These are phyloP conservation scores for Pangasius macronema DNA, from an alignment of 2,797 vertebrate genomes.

Conservation along the genomic window DNA sequence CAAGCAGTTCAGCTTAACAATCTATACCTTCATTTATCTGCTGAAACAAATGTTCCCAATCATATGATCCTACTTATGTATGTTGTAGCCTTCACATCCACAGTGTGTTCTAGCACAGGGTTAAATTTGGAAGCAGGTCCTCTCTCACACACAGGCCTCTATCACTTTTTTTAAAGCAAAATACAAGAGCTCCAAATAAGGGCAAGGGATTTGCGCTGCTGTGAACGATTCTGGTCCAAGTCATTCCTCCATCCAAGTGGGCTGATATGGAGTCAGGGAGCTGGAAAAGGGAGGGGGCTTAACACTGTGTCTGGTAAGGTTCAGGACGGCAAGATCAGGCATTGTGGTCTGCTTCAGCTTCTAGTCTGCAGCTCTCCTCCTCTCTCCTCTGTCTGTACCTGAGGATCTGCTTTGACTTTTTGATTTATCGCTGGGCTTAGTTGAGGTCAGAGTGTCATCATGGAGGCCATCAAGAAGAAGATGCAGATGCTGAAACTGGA, in stretches of 20 bases:
- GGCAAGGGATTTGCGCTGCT: constrained; percentile 46
- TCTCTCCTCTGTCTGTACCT: constrained; percentile 19
- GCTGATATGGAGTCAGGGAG: constrained; percentile 47
- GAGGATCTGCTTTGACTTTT: background rate
- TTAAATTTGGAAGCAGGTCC: constrained; percentile 41
- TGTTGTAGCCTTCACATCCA: constrained; percentile 40
- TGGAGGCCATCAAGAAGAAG: constrained; percentile 99
- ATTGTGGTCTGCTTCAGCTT: constrained; percentile 37
- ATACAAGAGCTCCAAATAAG: constrained; percentile 58
- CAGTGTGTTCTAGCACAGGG: constrained; percentile 19
- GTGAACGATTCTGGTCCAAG: constrained; percentile 47
- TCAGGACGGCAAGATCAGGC: constrained; percentile 33
- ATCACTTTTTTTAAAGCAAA: constrained; percentile 50
- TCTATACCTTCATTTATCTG: background rate
- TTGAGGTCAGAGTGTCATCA: constrained; percentile 62
- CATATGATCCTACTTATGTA: constrained; percentile 1
- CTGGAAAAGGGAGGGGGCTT: constrained; percentile 30
- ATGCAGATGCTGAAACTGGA: constrained; percentile 97
- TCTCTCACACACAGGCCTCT: constrained; percentile 31
- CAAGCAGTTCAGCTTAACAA: background rate
- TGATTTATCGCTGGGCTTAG: background rate
- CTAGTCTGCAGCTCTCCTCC: constrained; percentile 29
- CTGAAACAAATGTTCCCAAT: background rate
- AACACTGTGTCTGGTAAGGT: constrained; percentile 9
- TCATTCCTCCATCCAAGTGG: constrained; percentile 56